Conservation (phyloP, 2,797 vertebrate species). For the Oreonectes daqikongensis region DNA sequence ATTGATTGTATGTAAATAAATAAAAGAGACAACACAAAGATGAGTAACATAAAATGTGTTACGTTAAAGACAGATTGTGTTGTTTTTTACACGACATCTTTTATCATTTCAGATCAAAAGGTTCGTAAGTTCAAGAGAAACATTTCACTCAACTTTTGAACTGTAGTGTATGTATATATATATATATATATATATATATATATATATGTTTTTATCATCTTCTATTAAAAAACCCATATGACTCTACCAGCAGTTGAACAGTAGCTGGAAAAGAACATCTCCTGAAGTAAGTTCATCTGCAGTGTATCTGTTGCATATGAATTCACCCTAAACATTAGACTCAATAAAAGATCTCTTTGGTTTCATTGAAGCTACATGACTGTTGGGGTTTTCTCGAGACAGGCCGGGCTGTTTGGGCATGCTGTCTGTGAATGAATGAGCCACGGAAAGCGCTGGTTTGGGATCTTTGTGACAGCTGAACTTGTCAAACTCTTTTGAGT, state of each 20-base stretch:
- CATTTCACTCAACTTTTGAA: background rate
- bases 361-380: slow-evolving; percentile 84
- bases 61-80: too few relatives aligned
- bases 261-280: background rate
- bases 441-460: slow-evolving; percentile 75
- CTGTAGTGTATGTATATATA: background rate
- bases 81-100: too few relatives aligned
- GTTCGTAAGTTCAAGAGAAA: background rate
- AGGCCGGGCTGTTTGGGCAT: slow-evolving; percentile 77
- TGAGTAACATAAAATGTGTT: too few relatives aligned
- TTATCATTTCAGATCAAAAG: background rate
- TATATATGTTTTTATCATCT: background rate
- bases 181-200: background rate
- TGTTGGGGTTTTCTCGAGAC: slow-evolving; percentile 78
- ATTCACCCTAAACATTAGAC: slow-evolving; percentile 86
- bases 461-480: slow-evolving; percentile 82
- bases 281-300: background rate
- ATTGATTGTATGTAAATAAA: too few relatives aligned
- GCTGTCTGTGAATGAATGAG: slow-evolving; percentile 78
- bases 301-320: slow-evolving; percentile 31
- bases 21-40: too few relatives aligned
- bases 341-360: slow-evolving; percentile 99
- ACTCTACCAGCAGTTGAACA: background rate
- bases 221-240: background rate
- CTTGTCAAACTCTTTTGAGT: slow-evolving; percentile 79